Evolutionary conservation across 30 jellyfish, hydroid and myxozoan species (phyloP), one percentile per base, ranked within the genome.

Genomic region (Aurelia aurita complex sp. Pacific): DNA sequence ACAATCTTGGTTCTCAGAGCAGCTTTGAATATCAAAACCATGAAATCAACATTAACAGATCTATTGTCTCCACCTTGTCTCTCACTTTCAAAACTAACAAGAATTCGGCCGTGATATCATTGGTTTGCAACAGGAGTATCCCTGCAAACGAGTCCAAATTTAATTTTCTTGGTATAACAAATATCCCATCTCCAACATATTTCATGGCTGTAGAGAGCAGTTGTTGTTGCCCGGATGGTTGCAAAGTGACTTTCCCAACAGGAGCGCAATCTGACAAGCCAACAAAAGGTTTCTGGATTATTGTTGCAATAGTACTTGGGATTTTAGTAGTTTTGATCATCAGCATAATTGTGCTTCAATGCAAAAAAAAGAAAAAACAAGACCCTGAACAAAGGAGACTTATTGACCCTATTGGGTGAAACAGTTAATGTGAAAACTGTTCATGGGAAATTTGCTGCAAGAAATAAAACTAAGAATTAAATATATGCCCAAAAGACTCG

Each of bases 211-310:
- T 81, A 1, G 91, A 81, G 57, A 81, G 91, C 62, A n/a, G 40
- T 18, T 81, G 91, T 62, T 81, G 91, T 55, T 81, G 91, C 77
- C 91, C 85, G 1, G 74, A 72, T 32, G 91, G 91, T 9, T 81
- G 91, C 84, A 65, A 67, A 67, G 84, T 60, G 34, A 60, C 77
- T 35, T 69, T 69, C 16, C 83, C 91, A 51, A 65, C 57, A 7
- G 51, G 35, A 1, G 29, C 59, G 18, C 43, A n/a, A 17, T 23
- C 35, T 15, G 36, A 15, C 16, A 54, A 53, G 29, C 83, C 83
- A 60, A 67, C 83, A 4, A n/a, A 53, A 55, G 84, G 63, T 14
- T 81, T 81, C 33, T 81, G 91, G 91, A 35, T 32, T 33, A 81
- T 81, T 13, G 33, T 81, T 7, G 91, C 76, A 34, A 81, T 81